Percentiles rank a stretch among this genome's conserved stretches.
These are phyloP conservation scores for Phaethon lepturus DNA, from an alignment of 2,113 vertebrate genomes.

Conservation along the genomic window DNA sequence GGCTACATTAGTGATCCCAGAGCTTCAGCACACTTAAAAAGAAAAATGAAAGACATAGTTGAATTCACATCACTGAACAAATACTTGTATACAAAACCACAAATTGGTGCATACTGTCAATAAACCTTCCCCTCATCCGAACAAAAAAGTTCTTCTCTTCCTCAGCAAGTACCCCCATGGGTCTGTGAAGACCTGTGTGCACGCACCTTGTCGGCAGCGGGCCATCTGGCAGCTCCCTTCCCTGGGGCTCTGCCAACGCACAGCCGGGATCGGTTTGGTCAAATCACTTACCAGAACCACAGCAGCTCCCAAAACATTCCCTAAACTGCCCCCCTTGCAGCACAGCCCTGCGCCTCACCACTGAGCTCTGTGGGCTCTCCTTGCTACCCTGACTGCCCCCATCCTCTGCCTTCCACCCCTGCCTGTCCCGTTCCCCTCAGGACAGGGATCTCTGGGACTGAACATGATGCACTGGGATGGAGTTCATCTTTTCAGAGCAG, in stretches of 20 bases:
- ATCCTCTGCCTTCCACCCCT: not conserved
- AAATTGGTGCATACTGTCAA: not conserved
- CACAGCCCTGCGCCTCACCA: not conserved
- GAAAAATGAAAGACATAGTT: not conserved
- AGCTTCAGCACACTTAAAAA: not conserved
- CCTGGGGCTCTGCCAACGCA: not conserved
- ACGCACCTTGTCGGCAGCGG: not conserved
- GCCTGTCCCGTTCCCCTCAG: not conserved
- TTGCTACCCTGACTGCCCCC: not conserved
- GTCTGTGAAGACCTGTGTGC: not conserved
- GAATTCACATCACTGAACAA: not conserved
- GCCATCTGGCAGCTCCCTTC: not conserved
- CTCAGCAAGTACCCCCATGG: not conserved
- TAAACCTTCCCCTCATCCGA: not conserved
- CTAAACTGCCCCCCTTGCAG: not conserved
- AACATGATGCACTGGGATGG: not conserved
- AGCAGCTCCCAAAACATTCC: not conserved
- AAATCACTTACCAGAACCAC: not conserved
- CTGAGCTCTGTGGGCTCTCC: not conserved
- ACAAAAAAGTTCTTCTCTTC: not conserved
- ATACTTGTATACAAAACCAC: not conserved
- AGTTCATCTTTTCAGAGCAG: not conserved
- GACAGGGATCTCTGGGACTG: not conserved
- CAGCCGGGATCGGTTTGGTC: not conserved
- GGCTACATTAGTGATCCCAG: not conserved